phyloP scores from a whole-genome alignment of 2,113 vertebrate species.

The Aspidoscelis tigris region DNA sequence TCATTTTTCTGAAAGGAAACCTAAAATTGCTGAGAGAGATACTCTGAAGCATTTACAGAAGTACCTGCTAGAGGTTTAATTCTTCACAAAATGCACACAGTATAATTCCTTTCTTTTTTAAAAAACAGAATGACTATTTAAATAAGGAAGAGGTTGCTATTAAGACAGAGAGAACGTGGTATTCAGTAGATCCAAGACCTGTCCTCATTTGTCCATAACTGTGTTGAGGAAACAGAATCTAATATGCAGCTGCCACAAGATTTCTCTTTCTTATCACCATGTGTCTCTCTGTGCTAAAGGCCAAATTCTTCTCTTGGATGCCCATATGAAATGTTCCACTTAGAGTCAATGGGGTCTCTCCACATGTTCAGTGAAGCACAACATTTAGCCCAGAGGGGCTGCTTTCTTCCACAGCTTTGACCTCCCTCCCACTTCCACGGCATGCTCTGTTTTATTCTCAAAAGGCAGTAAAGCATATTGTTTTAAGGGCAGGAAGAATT shows the following conservation, averaged over 20 bases:
- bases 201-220: not conserved
- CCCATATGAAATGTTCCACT: not conserved
- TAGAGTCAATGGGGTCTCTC: constrained; percentile 24
- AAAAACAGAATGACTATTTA: constrained; percentile 44
- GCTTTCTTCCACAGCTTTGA: constrained; percentile 28
- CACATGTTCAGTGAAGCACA: not conserved
- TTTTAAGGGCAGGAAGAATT: constrained; percentile 2
- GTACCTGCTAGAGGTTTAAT: constrained; percentile 27
- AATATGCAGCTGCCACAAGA: constrained; percentile 35
- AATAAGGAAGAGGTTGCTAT: constrained; percentile 48
- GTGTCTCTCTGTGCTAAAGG: not conserved
- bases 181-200: constrained; percentile 20
- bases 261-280: constrained; percentile 2
- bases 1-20: constrained; percentile 32
- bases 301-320: constrained; percentile 24
- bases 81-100: constrained; percentile 30
- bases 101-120: constrained; percentile 30
- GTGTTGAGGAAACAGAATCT: constrained; percentile 11
- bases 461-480: constrained; percentile 35
- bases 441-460: constrained; percentile 10
- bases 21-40: constrained; percentile 17
- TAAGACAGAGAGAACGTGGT: constrained; percentile 14
- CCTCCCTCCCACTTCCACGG: not conserved
- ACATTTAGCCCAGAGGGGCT: not conserved
- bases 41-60: not conserved